These are phyloP conservation scores for Tonatia bakeri DNA, from an alignment of 2,113 vertebrate species.

Conservation along the genomic window DNA sequence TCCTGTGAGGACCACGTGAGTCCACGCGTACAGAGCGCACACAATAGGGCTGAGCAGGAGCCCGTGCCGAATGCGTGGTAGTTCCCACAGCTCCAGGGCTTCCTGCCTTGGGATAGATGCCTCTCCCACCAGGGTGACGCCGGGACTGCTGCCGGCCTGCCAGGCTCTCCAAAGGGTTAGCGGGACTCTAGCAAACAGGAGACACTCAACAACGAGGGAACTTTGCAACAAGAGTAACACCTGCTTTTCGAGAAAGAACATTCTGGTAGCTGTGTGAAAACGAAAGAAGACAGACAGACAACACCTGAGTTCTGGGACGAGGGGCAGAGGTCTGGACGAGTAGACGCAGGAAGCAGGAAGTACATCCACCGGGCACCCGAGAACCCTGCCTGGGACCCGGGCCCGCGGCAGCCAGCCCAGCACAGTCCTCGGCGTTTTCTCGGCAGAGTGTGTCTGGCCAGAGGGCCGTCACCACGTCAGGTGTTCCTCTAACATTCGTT, in stretches of 20 bases:
- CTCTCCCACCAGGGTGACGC: neutral
- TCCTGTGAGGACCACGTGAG: neutral
- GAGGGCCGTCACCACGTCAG: too few relatives aligned
- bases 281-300: neutral
- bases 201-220: neutral
- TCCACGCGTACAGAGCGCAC: neutral
- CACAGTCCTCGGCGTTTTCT: neutral
- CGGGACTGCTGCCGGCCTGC: neutral
- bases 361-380: neutral
- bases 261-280: neutral
- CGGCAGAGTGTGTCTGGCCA: neutral
- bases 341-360: neutral
- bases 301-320: neutral
- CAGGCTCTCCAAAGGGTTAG: neutral
- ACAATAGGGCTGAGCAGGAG: neutral
- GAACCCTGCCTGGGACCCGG: neutral
- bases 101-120: neutral
- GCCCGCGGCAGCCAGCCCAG: too few relatives aligned
- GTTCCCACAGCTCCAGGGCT: accelerated
- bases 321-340: neutral
- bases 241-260: neutral
- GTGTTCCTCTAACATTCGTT: neutral
- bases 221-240: neutral
- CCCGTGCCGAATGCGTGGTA: accelerated
- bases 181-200: neutral